These are phyloP conservation scores for Microtus oregoni DNA, from an alignment of 2,113 vertebrate genomes.

Conservation along the genomic window DNA sequence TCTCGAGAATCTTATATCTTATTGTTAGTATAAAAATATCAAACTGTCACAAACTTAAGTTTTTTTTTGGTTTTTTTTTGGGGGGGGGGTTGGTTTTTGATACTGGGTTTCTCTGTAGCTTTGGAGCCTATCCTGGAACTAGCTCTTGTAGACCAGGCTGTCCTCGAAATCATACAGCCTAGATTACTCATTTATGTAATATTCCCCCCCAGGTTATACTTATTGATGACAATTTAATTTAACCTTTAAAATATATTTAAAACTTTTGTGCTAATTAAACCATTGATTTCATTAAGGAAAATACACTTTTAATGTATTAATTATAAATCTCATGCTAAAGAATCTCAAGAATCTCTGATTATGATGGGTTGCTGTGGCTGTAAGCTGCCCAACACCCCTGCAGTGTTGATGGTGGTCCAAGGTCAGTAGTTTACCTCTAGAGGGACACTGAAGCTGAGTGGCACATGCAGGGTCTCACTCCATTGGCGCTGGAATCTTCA, in stretches of 20 bases:
- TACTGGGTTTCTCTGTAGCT: too few relatives aligned
- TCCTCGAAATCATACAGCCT: neutral
- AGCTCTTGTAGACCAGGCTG: too few relatives aligned
- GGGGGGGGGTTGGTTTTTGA: too few relatives aligned
- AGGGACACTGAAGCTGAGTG: neutral
- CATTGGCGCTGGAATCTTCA: neutral
- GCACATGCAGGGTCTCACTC: neutral
- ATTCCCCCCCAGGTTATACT: neutral
- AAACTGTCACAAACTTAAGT: neutral
- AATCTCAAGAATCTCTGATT: neutral
- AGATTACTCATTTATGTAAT: neutral
- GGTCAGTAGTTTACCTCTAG: neutral
- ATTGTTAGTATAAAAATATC: neutral
- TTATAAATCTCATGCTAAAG: neutral
- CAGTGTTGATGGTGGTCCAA: neutral
- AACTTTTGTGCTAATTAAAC: neutral
- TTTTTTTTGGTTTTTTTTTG: too few relatives aligned
- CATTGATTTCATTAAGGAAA: constrained; percentile 44
- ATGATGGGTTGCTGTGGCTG: neutral
- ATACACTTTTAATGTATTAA: neutral
- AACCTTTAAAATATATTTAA: neutral
- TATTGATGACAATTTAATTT: constrained; percentile 51
- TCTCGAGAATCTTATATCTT: neutral
- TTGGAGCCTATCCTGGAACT: too few relatives aligned
- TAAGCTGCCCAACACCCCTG: neutral